Percentiles rank a stretch among this genome's conserved stretches.
Evolutionary conservation across 2,888 invertebrate genomes (phyloP).

Genomic region (Rhagium mordax): DNA sequence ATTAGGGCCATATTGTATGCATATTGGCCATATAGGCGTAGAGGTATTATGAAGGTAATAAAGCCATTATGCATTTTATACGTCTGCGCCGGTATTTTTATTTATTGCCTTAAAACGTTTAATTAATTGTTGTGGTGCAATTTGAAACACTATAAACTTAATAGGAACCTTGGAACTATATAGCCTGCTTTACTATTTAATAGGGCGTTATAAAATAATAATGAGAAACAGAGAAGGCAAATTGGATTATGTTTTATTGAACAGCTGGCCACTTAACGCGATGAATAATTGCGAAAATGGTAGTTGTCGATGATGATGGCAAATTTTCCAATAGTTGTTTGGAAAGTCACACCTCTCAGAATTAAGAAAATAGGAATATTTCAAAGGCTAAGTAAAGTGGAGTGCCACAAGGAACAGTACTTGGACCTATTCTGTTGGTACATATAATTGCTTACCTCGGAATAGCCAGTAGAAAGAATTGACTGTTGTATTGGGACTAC

Average conservation of each 20-base stretch:
- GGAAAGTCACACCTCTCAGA: too few species aligned
- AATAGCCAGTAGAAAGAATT: too few species aligned
- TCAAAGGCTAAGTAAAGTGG: too few species aligned
- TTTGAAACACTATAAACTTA: neutral
- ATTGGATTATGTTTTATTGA: neutral
- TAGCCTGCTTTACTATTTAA: neutral
- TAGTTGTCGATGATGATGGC: too few species aligned
- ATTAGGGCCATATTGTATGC: conserved; percentile 43
- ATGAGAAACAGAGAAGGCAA: neutral
- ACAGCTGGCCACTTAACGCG: neutral
- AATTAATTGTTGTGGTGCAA: conserved; percentile 12
- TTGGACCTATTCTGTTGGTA: too few species aligned
- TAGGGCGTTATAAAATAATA: neutral
- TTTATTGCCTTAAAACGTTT: conserved; percentile 31
- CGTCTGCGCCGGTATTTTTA: conserved; percentile 35
- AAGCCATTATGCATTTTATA: conserved; percentile 39
- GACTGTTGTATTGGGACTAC: too few species aligned
- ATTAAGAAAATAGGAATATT: too few species aligned
- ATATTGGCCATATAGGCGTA: conserved; percentile 46
- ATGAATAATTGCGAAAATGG: neutral
- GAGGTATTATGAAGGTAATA: conserved; percentile 39
- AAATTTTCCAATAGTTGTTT: too few species aligned
- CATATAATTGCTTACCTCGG: too few species aligned
- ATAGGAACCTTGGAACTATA: neutral
- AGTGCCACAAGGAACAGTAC: too few species aligned